phyloP scores from a whole-genome alignment of 2,113 vertebrate genomes.

The Meriones unguiculatus region DNA sequence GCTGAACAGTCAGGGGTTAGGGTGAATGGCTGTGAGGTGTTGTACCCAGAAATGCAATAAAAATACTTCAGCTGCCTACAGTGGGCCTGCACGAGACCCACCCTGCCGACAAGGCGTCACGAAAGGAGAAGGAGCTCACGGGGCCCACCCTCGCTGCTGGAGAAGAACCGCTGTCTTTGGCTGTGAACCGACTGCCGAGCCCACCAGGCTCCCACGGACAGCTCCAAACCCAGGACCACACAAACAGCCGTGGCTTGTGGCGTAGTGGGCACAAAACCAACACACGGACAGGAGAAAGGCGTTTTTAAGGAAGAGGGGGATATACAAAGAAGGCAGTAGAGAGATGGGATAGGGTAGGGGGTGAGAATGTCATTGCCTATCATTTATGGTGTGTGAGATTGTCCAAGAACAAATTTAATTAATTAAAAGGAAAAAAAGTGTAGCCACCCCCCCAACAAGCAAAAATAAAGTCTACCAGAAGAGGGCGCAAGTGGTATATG shows the following conservation, averaged over 20 bases:
- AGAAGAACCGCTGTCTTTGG: neutral
- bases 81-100: neutral
- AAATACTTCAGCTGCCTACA: neutral
- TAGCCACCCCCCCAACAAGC: neutral
- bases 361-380: neutral
- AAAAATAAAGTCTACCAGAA: neutral
- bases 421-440: neutral
- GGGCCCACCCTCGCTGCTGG: too few relatives aligned
- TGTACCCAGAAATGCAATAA: neutral
- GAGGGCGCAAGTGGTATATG: slow-evolving; percentile 3
- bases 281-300: neutral
- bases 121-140: neutral
- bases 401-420: neutral
- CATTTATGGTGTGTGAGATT: neutral
- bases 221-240: too few relatives aligned
- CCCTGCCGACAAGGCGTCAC: too few relatives aligned
- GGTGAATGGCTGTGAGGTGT: neutral
- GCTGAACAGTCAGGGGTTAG: too few relatives aligned
- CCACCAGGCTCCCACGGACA: neutral
- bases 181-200: neutral
- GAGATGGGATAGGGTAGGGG: too few relatives aligned
- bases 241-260: neutral
- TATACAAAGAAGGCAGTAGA: neutral
- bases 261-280: neutral
- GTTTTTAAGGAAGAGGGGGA: neutral